Conservation (phyloP, 2,888 invertebrate species). For the Philereme transversata region DNA sequence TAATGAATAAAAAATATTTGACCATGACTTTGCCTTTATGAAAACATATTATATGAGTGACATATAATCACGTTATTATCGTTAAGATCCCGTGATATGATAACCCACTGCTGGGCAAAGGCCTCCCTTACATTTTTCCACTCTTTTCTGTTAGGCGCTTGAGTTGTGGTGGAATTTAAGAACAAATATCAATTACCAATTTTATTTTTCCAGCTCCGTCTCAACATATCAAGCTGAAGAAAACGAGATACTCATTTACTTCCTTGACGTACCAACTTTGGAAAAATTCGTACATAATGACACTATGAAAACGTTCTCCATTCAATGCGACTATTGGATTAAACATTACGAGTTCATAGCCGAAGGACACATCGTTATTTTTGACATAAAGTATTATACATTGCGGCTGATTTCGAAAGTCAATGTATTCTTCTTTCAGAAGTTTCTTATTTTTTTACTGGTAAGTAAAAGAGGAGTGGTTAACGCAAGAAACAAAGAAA, state of each 20-base stretch:
- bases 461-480: slow-evolving; percentile 46
- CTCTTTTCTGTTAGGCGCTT: no score
- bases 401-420: slow-evolving; percentile 61
- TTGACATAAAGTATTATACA: slow-evolving; percentile 62
- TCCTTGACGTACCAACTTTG: slow-evolving; percentile 54
- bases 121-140: no score
- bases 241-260: slow-evolving; percentile 63
- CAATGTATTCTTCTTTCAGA: slow-evolving; percentile 68
- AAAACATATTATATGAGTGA: no score
- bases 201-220: slow-evolving; percentile 51
- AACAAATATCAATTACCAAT: neutral
- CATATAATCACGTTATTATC: no score
- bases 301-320: slow-evolving; percentile 54
- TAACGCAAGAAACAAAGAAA: no score
- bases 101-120: no score
- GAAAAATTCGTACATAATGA: slow-evolving; percentile 67
- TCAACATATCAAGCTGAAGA: slow-evolving; percentile 51
- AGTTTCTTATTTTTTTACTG: slow-evolving; percentile 63
- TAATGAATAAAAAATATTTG: no score
- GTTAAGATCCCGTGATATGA: no score
- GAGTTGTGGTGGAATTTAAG: neutral
- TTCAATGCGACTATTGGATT: slow-evolving; percentile 65
- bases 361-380: slow-evolving; percentile 61
- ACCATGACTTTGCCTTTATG: no score
- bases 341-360: slow-evolving; percentile 47